Evolutionary conservation across 2,113 vertebrate species (phyloP).

Genomic region (Plotosus lineatus): DNA sequence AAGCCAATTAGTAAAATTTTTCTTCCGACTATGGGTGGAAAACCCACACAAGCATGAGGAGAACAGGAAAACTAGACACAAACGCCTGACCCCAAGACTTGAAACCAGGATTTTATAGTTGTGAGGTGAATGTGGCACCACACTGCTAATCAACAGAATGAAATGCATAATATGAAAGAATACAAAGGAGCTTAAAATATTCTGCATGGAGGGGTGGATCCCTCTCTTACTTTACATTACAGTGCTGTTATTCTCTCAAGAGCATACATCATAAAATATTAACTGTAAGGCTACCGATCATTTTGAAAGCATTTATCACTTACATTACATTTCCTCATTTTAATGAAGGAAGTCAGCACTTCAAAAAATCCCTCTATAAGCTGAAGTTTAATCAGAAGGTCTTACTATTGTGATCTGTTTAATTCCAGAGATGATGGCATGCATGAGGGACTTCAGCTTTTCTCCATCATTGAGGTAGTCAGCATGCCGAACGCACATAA

Average conservation of each 20-base stretch:
- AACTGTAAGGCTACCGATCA: neutral
- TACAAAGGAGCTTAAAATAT: neutral
- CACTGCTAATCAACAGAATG: neutral
- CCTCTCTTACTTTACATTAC: neutral
- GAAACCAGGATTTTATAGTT: too few species aligned
- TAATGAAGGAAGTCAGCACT: neutral
- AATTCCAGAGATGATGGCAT: conserved; percentile 76
- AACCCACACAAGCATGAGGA: too few species aligned
- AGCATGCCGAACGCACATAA: conserved; percentile 92
- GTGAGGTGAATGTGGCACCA: too few species aligned
- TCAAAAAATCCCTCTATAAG: neutral
- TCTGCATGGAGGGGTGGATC: neutral
- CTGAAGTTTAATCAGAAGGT: neutral
- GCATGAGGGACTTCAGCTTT: conserved; percentile 92
- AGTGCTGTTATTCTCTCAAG: neutral
- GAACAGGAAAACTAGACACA: too few species aligned
- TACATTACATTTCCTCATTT: neutral
- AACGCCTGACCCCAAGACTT: too few species aligned
- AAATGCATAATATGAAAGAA: neutral
- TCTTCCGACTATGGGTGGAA: too few species aligned
- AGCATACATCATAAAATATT: neutral
- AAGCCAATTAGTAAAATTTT: too few species aligned
- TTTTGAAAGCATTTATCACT: neutral
- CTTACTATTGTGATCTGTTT: conserved; percentile 87
- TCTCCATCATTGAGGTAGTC: conserved; percentile 86